Evolutionary conservation across 1,140 invertebrate species (phyloP).

Genomic region (Trichonephila clavipes): DNA sequence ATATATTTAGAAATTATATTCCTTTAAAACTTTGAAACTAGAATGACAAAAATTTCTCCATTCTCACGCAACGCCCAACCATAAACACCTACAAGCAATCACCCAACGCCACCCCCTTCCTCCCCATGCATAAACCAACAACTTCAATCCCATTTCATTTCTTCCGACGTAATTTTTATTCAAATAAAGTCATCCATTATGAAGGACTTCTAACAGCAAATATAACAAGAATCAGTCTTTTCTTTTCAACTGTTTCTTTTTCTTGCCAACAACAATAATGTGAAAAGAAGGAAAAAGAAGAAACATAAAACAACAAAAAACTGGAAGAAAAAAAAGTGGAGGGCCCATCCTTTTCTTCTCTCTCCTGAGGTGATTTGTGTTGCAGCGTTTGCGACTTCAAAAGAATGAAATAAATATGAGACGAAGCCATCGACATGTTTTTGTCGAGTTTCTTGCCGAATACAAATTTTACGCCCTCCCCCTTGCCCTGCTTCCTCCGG

Average conservation of each 20-base stretch:
- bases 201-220: constrained; percentile 14
- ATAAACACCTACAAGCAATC: not conserved
- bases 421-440: constrained; percentile 34
- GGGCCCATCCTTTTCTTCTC: not conserved
- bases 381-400: constrained; percentile 32
- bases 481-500: not conserved
- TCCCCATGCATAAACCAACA: constrained; percentile 17
- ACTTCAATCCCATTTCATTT: constrained; percentile 35
- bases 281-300: not conserved
- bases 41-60: too few species aligned
- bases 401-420: constrained; percentile 41
- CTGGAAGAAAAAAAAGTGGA: not conserved
- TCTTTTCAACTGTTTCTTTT: not conserved
- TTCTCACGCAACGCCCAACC: too few species aligned
- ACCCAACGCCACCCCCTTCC: not conserved
- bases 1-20: too few species aligned
- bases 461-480: constrained; percentile 23
- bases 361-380: constrained; percentile 40
- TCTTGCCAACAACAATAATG: constrained; percentile 3
- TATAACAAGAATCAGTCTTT: constrained; percentile 30
- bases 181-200: constrained; percentile 38
- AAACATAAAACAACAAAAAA: not conserved
- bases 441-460: constrained; percentile 32
- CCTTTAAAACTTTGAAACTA: too few species aligned
- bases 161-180: constrained; percentile 25